A percentile compares a stretch with the other conserved stretches of the same genome.
Evolutionary conservation across 1,140 invertebrate genomes (phyloP).

Genomic region (Cyrtorhinus lividipennis): DNA sequence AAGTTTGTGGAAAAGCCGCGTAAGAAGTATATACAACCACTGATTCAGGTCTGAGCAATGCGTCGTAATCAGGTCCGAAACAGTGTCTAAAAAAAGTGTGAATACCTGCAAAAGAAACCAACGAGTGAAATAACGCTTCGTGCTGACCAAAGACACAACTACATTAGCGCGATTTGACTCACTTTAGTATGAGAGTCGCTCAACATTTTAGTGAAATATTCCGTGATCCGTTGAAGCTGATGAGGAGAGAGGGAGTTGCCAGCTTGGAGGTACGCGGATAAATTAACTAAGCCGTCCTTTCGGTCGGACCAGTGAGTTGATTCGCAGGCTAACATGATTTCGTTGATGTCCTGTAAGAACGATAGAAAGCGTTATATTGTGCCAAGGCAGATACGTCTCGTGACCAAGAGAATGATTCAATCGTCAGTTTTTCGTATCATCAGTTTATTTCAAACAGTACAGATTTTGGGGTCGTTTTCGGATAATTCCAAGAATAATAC

Average conservation of each 20-base stretch:
- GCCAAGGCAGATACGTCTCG: no score
- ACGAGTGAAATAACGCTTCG: no score
- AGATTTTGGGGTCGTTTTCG: no score
- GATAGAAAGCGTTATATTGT: no score
- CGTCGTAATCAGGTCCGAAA: slow-evolving; percentile 73
- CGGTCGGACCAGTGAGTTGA: slow-evolving; percentile 82
- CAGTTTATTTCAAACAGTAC: no score
- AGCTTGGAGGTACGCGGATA: slow-evolving; percentile 58
- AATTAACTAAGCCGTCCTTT: slow-evolving; percentile 75
- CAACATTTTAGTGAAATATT: slow-evolving; percentile 91
- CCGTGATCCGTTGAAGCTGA: slow-evolving; percentile 67
- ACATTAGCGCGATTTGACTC: no score
- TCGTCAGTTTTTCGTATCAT: no score
- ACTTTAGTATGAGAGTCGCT: slow-evolving; percentile 92
- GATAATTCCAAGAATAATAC: no score
- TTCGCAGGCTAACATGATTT: slow-evolving; percentile 73
- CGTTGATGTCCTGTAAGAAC: slow-evolving; percentile 75
- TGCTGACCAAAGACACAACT: no score
- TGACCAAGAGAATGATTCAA: no score
- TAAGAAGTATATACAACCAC: slow-evolving; percentile 78
- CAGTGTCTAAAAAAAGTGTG: slow-evolving; percentile 78
- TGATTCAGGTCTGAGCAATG: slow-evolving; percentile 74
- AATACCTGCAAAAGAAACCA: slow-evolving; percentile 45
- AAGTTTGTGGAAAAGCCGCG: slow-evolving; percentile 67
- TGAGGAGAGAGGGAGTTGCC: slow-evolving; percentile 49